Percentiles rank a stretch among this genome's conserved stretches.
Conservation (phyloP, 2,888 invertebrate genomes). For the Hedychridium roseum region DNA sequence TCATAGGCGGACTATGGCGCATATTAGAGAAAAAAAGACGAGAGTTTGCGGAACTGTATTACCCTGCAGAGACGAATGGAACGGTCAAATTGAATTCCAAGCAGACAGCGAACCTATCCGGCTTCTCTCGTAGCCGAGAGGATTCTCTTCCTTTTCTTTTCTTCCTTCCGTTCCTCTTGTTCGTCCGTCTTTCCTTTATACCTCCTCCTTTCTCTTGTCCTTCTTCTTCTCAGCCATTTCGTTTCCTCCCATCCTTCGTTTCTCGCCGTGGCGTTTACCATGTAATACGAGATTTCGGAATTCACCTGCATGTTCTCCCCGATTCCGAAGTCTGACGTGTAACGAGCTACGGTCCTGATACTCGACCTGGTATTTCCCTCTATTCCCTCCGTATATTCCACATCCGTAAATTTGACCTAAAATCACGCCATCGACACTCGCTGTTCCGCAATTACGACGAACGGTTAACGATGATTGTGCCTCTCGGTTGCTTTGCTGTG, state of each 20-base stretch:
- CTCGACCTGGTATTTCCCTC: not conserved
- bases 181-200: not conserved
- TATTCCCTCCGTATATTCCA: too few relatives aligned
- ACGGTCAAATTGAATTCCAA: constrained; percentile 58
- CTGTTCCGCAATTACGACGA: too few relatives aligned
- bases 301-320: constrained; percentile 18
- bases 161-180: not conserved
- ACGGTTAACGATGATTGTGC: too few relatives aligned
- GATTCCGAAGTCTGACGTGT: not conserved
- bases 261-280: not conserved
- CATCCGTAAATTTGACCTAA: too few relatives aligned
- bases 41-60: too few relatives aligned
- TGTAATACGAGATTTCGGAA: constrained; percentile 6
- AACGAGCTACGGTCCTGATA: constrained; percentile 1
- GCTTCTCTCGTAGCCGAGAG: too few relatives aligned
- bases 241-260: not conserved
- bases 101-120: constrained; percentile 42
- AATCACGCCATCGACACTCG: too few relatives aligned
- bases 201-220: not conserved
- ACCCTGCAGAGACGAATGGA: constrained; percentile 39
- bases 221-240: not conserved
- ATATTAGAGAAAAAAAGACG: too few relatives aligned
- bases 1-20: too few relatives aligned
- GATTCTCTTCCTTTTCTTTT: not conserved
- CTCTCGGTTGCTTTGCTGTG: too few relatives aligned